These are phyloP conservation scores for Atherix ibis DNA, from an alignment of 2,888 invertebrate species.

Conservation along the genomic window DNA sequence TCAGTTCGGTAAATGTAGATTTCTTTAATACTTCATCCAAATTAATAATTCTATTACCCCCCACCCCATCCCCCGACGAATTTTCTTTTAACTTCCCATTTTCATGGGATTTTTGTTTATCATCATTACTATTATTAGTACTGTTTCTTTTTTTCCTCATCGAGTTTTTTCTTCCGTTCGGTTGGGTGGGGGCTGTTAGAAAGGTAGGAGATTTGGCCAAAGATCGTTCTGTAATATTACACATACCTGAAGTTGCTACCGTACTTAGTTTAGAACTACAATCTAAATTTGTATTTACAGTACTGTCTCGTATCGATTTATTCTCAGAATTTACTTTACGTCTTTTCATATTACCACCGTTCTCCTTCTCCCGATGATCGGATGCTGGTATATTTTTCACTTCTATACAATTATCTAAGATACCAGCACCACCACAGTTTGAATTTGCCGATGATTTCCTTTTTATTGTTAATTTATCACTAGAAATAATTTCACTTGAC, in stretches of 20 bases:
- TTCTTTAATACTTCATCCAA: slow-evolving; percentile 4
- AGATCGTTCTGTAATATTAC: not conserved
- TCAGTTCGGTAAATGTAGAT: slow-evolving; percentile 32
- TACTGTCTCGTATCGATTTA: not conserved
- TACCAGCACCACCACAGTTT: not conserved
- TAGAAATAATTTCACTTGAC: slow-evolving; percentile 23
- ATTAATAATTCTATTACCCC: slow-evolving; percentile 18
- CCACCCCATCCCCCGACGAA: slow-evolving; percentile 32
- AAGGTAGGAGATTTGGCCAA: not conserved
- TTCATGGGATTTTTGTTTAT: not conserved
- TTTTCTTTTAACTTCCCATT: slow-evolving; percentile 4
- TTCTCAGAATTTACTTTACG: not conserved
- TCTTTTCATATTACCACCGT: not conserved
- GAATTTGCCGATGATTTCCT: not conserved
- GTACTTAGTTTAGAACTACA: too few species aligned
- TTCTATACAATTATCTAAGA: not conserved
- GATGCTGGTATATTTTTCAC: too few species aligned
- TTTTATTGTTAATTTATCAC: slow-evolving; percentile 1
- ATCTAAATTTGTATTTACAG: not conserved
- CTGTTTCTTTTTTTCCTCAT: too few species aligned
- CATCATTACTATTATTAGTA: too few species aligned
- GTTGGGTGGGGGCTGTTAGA: not conserved
- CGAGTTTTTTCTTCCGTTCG: too few species aligned
- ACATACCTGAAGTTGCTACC: not conserved
- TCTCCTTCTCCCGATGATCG: not conserved